A percentile compares a stretch with the other conserved stretches of the same genome.
These are phyloP conservation scores for Okamejei kenojei DNA, from an alignment of 2,797 vertebrate species.

Conservation along the genomic window DNA sequence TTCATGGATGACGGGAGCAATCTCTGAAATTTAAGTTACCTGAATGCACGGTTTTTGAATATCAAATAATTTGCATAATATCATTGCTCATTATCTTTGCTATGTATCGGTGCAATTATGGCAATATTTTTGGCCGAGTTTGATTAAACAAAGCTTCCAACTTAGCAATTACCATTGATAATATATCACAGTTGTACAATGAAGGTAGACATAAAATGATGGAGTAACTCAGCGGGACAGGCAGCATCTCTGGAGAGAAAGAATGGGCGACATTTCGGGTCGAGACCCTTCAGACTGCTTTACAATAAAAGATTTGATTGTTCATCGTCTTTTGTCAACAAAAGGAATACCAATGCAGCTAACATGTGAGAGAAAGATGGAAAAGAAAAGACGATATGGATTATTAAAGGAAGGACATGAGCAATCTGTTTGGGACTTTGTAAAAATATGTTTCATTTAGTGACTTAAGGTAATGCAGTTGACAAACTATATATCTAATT, in stretches of 20 bases:
- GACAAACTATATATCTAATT: not conserved
- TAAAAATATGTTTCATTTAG: not conserved
- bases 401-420: not conserved
- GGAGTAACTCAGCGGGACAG: too few relatives aligned
- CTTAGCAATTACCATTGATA: not conserved
- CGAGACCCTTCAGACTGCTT: not conserved
- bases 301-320: not conserved
- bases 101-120: not conserved
- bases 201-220: too few relatives aligned
- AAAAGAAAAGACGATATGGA: not conserved
- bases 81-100: not conserved
- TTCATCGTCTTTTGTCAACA: not conserved
- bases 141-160: not conserved
- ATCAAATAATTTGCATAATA: not conserved
- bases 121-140: not conserved
- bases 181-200: not conserved
- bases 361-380: not conserved
- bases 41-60: not conserved
- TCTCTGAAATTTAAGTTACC: not conserved
- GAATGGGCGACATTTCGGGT: too few relatives aligned
- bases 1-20: not conserved
- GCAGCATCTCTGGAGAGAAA: too few relatives aligned
- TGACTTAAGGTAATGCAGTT: not conserved
- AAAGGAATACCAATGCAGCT: not conserved
- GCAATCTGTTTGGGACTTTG: not conserved